Evolutionary conservation across 2,888 invertebrate genomes (phyloP), one percentile per base, ranked within the genome.

Genomic region (Phalera bucephala): DNA sequence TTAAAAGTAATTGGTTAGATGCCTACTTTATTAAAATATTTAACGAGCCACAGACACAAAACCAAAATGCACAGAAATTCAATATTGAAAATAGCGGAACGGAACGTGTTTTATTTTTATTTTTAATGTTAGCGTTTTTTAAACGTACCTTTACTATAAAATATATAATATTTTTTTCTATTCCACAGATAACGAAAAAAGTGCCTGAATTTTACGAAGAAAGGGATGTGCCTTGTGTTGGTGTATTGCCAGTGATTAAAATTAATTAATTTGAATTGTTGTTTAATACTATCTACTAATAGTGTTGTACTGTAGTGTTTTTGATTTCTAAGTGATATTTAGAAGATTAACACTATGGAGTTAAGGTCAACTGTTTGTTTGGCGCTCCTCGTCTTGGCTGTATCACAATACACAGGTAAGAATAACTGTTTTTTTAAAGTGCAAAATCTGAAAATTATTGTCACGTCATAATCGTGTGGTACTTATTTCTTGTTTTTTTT

Each of bases 181-280:
- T 58, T 65, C 69, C 66, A 29, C 80, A 81, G 80, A 76, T 70
- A 58, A 47, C 37, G 46, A 40, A 55, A 63, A 52, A 68, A 80
- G 86, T 84, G 85, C 82, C 85, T 78, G 48, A 36, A 38, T 35
- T n/a, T 48, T 36, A 42, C 50, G 40, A 59, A 55, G 61, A 54
- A 64, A 72, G 71, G 72, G 65, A 77, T 75, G 87, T 87, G 87
- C 86, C 85, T 85, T 83, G 81, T 82, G 84, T 63, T 49, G 68
- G 80, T 82, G 82, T 26, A 59, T 41, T 48, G 42, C 43, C 46
- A 70, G 71, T 72, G 68, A 42, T 54, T 61, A 45, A 36, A 33
- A 19, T 40, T 55, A 52, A 60, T 59, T 56, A 56, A 61, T 63
- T 59, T 61, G 38, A 8, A n/a, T 30, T 33, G 32, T 37, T 33